Percentiles rank a stretch among this genome's conserved stretches.
phyloP scores from a whole-genome alignment of 1,140 invertebrate species.

The Drosophila pallidifrons region DNA sequence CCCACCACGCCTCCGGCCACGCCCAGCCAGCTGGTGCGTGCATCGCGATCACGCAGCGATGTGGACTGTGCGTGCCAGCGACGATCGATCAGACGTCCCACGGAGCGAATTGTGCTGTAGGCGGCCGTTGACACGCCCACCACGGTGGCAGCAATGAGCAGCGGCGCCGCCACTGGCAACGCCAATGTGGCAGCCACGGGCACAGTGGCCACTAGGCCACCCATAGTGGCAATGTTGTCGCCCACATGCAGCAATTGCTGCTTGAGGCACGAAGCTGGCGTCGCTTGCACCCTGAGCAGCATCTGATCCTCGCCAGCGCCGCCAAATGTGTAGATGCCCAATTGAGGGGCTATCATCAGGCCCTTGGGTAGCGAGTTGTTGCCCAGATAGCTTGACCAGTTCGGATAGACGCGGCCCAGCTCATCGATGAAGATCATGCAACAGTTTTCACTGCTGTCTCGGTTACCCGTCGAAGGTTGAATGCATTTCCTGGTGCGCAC shows the following conservation, averaged over 20 bases:
- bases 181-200: slow-evolving; percentile 65
- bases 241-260: slow-evolving; percentile 49
- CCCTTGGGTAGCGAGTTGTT: slow-evolving; percentile 70
- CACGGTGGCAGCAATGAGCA: slow-evolving; percentile 57
- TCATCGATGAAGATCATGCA: slow-evolving; percentile 82
- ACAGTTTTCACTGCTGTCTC: slow-evolving; percentile 63
- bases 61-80: slow-evolving; percentile 65
- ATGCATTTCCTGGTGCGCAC: slow-evolving; percentile 75
- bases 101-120: slow-evolving; percentile 66
- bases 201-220: slow-evolving; percentile 62
- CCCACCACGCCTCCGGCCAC: slow-evolving; percentile 70
- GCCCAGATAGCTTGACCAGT: slow-evolving; percentile 65
- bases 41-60: slow-evolving; percentile 58
- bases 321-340: slow-evolving; percentile 67
- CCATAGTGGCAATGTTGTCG: slow-evolving; percentile 60
- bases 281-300: slow-evolving; percentile 45
- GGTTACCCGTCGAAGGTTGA: slow-evolving; percentile 9
- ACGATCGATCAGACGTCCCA: slow-evolving; percentile 54
- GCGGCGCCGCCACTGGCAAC: slow-evolving; percentile 55
- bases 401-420: slow-evolving; percentile 67
- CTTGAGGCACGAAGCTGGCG: slow-evolving; percentile 42
- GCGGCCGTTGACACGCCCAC: slow-evolving; percentile 58
- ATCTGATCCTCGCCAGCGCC: slow-evolving; percentile 39
- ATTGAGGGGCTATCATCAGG: slow-evolving; percentile 67
- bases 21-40: slow-evolving; percentile 74